Conservation (phyloP, 1,140 invertebrate species). For the Meloidogyne floridensis region DNA sequence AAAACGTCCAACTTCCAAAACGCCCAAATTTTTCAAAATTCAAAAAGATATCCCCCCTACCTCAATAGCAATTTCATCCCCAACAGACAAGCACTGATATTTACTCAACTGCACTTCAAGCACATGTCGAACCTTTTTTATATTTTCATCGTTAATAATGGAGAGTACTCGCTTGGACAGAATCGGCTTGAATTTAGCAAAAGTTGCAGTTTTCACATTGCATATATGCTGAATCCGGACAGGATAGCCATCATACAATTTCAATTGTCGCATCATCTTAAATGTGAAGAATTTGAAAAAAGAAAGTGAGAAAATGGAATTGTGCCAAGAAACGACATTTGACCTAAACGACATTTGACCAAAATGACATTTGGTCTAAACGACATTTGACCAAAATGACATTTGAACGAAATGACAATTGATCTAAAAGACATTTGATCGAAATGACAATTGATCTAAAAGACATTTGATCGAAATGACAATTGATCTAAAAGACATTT, state of each 20-base stretch:
- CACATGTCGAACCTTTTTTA: neutral
- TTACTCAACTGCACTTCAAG: neutral
- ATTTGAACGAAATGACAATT: no score
- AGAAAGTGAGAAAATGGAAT: neutral
- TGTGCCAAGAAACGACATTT: neutral
- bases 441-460: no score
- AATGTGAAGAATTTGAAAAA: neutral
- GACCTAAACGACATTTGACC: no score
- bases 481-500: no score
- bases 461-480: no score
- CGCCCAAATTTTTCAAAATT: no score
- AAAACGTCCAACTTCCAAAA: no score
- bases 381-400: no score
- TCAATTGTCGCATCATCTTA: neutral
- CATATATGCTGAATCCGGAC: neutral
- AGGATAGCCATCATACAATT: neutral
- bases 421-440: no score
- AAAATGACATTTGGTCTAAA: no score
- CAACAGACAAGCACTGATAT: neutral
- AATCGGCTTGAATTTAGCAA: neutral
- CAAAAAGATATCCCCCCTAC: neutral
- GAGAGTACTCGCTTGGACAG: neutral
- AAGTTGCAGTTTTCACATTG: neutral
- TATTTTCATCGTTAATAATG: neutral
- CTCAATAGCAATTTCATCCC: neutral